Evolutionary conservation across 1,140 invertebrate genomes (phyloP), one percentile per base, ranked within the genome.

Genomic region (Nomia melanderi): DNA sequence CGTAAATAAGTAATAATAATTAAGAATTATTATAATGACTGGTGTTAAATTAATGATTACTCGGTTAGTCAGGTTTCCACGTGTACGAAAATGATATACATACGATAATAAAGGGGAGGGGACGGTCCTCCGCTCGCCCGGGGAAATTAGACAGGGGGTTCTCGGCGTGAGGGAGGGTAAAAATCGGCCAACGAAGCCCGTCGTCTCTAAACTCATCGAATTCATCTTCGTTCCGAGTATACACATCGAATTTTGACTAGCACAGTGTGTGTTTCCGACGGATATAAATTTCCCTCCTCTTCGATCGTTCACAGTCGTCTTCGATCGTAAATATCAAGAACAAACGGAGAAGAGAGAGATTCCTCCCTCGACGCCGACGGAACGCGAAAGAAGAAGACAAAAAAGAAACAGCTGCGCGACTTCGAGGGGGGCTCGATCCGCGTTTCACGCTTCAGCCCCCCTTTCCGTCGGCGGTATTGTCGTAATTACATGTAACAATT

Each of bases 231-330:
- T 56, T 33, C 67, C 77, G 57, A 77, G 74, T 80, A 56, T 79
- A 65, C 78, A 86, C 81, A 77, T 89, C 76, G 80, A 92, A 91
- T 92, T 92, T 91, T 91, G 91, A 91, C 91, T 91, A 92, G 91
- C 87, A 90, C 87, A 44, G 86, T 85, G 87, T 85, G 86, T 85
- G 87, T 85, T 64, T 82, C 77, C 66, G 78, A 84, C 56, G 33
- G 65, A 59, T 60, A 62, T 25, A 71, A 57, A 73, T 65, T 27
- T 6, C 20, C 44, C 29, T 3, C 14, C 29, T 31, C 14, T 17
- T 3, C n/a, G 9, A 0, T 0, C 9, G 25, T 47, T 0, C 17
- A n/a, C 0, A n/a, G 1, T 5, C 53, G 23, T 29, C 12, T 11
- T 44, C 14, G 14, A 27, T 17, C 27, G 47, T n/a, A n/a, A n/a